Base-by-base conservation (phyloP, 2,113 vertebrate species). In the Caloenas nicobarica region DNA sequence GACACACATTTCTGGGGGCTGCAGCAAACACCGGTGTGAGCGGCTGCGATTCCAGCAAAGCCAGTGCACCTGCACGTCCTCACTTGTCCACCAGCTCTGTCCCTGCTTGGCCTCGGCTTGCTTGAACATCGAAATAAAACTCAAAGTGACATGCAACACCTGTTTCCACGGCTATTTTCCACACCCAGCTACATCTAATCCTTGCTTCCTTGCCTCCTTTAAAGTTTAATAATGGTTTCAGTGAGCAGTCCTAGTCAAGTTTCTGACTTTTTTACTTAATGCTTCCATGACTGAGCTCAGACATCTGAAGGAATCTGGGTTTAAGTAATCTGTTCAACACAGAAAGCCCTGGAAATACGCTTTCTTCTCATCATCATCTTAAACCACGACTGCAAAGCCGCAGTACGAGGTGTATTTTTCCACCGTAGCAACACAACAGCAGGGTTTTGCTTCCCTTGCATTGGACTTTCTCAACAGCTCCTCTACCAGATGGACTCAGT, bases 121-220 rank as follows among this genome's bases (percentile, higher is more conserved):
- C 57, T 76, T 48, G 44, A 84, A 29, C 44, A 74, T 44, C 1
- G 0, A 94, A 91, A 65, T 50, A 40, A 84, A 95, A 96, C 80
- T 71, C 73, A 36, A 79, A 81, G 83, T 84, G 95, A 97, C 96
- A 94, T 86, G 77, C 61, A 93, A 68, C 93, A 94, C 95, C 95
- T 91, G 88, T 93, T 93, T 83, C 76, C 69, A 94, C 76, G 79
- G 92, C 51, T 84, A 90, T 92, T 89, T 93, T 81, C 92, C 86
- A 92, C 86, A 86, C 83, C 83, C 90, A 96, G 57, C 61, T 91
- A 91, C 57, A 81, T 54, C 65, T 89, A 79, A 81, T 80, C 69
- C 50, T 95, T 89, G 90, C 83, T 97, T 96, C 91, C 58, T 3
- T 95, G 80, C 80, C 40, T 89, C 61, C 61, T 79, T 93, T 79